Conservation (phyloP, 2,113 vertebrate genomes). For the Platichthys stellatus region DNA sequence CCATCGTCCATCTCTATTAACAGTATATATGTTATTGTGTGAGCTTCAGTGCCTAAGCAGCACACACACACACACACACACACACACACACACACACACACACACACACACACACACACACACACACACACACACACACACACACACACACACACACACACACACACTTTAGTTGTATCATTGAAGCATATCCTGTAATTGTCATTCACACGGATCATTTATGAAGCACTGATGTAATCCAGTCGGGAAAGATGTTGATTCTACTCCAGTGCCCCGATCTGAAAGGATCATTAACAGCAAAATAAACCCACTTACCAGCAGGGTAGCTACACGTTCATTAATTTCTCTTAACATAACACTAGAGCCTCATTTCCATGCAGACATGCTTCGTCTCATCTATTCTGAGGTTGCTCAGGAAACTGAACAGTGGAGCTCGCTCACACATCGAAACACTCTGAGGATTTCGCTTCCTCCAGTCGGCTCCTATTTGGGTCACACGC, state of each 20-base stretch:
- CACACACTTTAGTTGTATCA: background rate
- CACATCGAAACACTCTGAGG: slow-evolving; percentile 18
- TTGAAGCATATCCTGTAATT: slow-evolving; percentile 8
- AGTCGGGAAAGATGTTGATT: background rate
- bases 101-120: too few relatives aligned
- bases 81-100: too few relatives aligned
- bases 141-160: background rate
- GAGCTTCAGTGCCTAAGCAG: too few relatives aligned
- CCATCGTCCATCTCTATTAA: too few relatives aligned
- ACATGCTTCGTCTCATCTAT: slow-evolving; percentile 28
- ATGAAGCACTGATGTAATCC: slow-evolving; percentile 8
- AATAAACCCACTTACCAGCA: background rate
- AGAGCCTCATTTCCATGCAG: slow-evolving; percentile 11
- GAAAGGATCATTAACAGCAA: slow-evolving; percentile 16
- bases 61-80: too few relatives aligned
- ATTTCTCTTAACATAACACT: slow-evolving; percentile 4
- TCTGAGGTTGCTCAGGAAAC: background rate
- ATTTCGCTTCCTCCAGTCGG: slow-evolving; percentile 36
- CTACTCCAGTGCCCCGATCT: background rate
- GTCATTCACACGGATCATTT: slow-evolving; percentile 19
- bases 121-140: too few relatives aligned
- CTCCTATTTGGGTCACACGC: slow-evolving; percentile 32
- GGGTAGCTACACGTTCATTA: slow-evolving; percentile 2
- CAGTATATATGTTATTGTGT: too few relatives aligned
- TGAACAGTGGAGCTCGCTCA: background rate